Percentiles rank a stretch among this genome's conserved stretches.
phyloP scores from a whole-genome alignment of 2,113 vertebrate genomes.

The Platichthys flesus region DNA sequence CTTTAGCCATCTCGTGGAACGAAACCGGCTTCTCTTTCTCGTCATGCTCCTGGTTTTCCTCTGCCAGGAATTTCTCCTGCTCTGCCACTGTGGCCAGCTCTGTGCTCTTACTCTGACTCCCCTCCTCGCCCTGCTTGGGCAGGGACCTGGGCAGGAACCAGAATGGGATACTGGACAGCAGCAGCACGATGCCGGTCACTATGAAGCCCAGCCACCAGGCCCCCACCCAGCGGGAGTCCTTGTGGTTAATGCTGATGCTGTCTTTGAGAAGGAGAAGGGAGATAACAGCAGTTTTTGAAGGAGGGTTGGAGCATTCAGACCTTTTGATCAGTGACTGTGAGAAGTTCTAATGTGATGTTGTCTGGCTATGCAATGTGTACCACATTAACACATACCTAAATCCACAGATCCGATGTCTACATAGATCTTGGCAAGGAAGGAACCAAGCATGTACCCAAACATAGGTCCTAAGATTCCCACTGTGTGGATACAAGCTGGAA shows the following conservation, averaged over 20 bases:
- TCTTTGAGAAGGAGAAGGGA: conserved; percentile 74
- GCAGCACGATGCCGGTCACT: conserved; percentile 83
- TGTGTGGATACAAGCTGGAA: conserved; percentile 90
- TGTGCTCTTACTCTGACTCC: conserved; percentile 41
- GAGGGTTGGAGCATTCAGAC: neutral
- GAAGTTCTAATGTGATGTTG: neutral
- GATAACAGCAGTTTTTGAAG: neutral
- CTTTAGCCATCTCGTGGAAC: conserved; percentile 87
- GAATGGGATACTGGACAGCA: conserved; percentile 90
- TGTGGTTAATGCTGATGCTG: conserved; percentile 85
- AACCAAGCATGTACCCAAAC: conserved; percentile 94
- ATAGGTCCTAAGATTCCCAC: conserved; percentile 92
- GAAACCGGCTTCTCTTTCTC: conserved; percentile 65
- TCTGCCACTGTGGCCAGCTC: conserved; percentile 55
- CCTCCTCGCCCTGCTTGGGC: conserved; percentile 73
- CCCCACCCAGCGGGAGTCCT: conserved; percentile 94
- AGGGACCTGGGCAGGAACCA: conserved; percentile 92
- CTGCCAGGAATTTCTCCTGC: conserved; percentile 76
- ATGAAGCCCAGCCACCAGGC: conserved; percentile 98
- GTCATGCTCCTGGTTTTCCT: conserved; percentile 50
- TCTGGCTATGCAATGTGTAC: neutral
- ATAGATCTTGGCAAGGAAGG: conserved; percentile 91
- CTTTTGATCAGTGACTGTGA: neutral
- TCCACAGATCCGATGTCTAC: conserved; percentile 93
- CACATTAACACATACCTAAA: conserved; percentile 82